Conservation (phyloP, 2,113 vertebrate species). For the Heterochromis multidens region DNA sequence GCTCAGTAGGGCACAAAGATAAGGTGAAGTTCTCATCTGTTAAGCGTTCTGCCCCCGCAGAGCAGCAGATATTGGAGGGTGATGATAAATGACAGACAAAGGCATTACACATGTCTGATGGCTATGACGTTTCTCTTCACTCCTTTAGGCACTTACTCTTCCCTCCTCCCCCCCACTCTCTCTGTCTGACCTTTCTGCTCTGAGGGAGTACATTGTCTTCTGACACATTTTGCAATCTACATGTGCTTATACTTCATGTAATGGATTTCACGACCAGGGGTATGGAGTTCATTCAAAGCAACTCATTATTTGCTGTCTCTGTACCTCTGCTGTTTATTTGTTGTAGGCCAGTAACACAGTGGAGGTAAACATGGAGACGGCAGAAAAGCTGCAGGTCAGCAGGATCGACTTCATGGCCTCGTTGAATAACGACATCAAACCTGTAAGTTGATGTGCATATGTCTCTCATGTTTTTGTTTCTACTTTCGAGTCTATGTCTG, state of each 20-base stretch:
- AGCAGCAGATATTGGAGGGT: conserved; percentile 76
- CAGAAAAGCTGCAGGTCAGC: conserved; percentile 86
- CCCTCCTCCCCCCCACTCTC: conserved; percentile 12
- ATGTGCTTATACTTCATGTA: neutral
- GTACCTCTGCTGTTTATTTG: neutral
- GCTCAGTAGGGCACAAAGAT: conserved; percentile 10
- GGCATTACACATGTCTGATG: conserved; percentile 67
- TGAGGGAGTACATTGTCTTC: conserved; percentile 37
- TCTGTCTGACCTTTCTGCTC: conserved; percentile 56
- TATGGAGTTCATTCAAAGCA: neutral
- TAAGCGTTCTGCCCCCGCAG: conserved; percentile 14
- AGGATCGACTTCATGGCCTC: conserved; percentile 88
- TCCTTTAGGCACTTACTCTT: conserved; percentile 29
- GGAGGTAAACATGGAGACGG: conserved; percentile 94
- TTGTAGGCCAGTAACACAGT: conserved; percentile 88
- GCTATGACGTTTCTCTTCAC: conserved; percentile 48
- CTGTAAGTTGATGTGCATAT: conserved; percentile 76
- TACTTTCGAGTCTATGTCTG: too few species aligned
- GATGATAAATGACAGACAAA: conserved; percentile 82
- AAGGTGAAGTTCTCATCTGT: conserved; percentile 33
- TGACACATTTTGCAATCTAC: conserved; percentile 9
- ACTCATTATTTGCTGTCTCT: neutral
- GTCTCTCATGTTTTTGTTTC: too few species aligned
- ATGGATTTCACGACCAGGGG: neutral
- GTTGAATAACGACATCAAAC: conserved; percentile 95